Conservation (phyloP, 92 coral and sea anemone genomes). For the Heteractis magnifica region DNA sequence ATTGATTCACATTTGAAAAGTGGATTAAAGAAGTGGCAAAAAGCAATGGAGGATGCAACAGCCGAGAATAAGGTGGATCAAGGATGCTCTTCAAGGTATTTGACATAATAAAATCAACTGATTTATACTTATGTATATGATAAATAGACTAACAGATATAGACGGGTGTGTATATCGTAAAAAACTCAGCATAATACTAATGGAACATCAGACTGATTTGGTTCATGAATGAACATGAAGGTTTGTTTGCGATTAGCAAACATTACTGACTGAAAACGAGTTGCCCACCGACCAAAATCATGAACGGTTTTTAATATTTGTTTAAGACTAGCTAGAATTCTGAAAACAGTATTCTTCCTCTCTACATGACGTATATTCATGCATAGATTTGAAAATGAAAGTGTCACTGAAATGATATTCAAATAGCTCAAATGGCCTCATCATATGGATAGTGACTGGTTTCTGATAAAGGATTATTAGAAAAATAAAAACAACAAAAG, state of each 20-base stretch:
- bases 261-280: background rate
- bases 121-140: too few species aligned
- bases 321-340: background rate
- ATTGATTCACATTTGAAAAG: background rate
- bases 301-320: background rate
- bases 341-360: background rate
- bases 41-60: conserved; percentile 11
- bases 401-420: background rate
- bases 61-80: conserved; percentile 9
- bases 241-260: conserved; percentile 1
- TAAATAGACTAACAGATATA: too few species aligned
- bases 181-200: background rate
- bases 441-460: background rate
- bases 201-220: background rate
- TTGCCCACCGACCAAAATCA: background rate
- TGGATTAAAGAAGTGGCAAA: background rate
- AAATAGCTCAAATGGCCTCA: background rate
- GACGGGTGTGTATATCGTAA: background rate
- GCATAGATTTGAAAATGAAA: background rate
- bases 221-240: background rate
- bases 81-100: conserved; percentile 11
- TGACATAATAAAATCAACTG: background rate
- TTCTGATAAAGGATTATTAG: background rate
- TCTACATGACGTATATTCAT: background rate
- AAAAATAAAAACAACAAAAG: too few species aligned